phyloP scores from a whole-genome alignment of 2,888 invertebrate species.

The Toxonevra muliebris region DNA sequence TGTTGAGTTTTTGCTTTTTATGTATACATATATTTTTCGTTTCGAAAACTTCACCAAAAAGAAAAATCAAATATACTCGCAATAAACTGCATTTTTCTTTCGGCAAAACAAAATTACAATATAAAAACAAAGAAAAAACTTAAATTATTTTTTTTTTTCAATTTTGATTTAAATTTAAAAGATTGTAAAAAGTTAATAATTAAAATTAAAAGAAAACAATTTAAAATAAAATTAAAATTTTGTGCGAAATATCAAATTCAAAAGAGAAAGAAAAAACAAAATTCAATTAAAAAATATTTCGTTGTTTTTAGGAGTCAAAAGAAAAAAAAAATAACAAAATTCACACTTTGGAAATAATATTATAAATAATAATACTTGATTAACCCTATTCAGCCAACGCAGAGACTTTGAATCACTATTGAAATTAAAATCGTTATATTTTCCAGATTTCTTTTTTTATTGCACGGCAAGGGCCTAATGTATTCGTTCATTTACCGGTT shows the following conservation, averaged over 20 bases:
- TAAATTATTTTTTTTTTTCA: slow-evolving; percentile 18
- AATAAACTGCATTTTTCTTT: slow-evolving; percentile 52
- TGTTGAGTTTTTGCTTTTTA: no score
- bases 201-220: slow-evolving; percentile 29
- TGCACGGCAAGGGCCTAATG: no score
- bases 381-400: no score
- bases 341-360: slow-evolving; percentile 25
- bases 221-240: slow-evolving; percentile 24
- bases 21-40: slow-evolving; percentile 16
- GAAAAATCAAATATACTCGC: slow-evolving; percentile 47
- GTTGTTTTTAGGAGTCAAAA: slow-evolving; percentile 61
- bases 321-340: slow-evolving; percentile 30
- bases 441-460: no score
- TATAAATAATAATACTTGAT: slow-evolving; percentile 51
- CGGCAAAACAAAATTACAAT: slow-evolving; percentile 36
- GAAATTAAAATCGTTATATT: no score
- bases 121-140: slow-evolving; percentile 35
- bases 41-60: slow-evolving; percentile 29
- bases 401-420: no score
- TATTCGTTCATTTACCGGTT: no score
- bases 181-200: no score
- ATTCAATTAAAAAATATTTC: slow-evolving; percentile 47
- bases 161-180: slow-evolving; percentile 6
- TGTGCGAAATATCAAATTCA: slow-evolving; percentile 41
- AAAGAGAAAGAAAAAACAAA: slow-evolving; percentile 27